A percentile compares a stretch with the other conserved stretches of the same genome.
These are phyloP conservation scores for Eriocheir sinensis DNA, from an alignment of 1,140 invertebrate species.

Conservation along the genomic window DNA sequence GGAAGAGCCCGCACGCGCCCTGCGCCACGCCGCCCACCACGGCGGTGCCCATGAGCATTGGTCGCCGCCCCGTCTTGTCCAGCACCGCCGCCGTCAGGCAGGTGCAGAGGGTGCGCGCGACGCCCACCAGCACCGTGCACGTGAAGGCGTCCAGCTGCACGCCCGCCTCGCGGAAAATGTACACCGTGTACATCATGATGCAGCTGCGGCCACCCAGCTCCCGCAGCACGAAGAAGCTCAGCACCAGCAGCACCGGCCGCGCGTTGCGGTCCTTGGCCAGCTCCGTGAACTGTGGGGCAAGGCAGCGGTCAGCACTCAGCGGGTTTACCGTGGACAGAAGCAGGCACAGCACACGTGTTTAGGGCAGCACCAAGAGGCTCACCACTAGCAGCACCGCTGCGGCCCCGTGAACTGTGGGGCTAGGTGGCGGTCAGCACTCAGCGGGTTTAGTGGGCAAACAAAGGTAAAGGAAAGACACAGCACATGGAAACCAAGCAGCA, in stretches of 20 bases:
- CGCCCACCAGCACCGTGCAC: conserved; percentile 32
- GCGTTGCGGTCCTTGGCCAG: background rate
- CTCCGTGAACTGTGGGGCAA: conserved; percentile 9
- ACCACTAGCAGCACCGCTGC: too few relatives aligned
- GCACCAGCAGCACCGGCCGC: background rate
- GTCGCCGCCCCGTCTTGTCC: conserved; percentile 33
- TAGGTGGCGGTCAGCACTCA: too few relatives aligned
- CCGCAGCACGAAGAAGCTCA: conserved; percentile 23
- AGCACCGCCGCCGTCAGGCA: background rate
- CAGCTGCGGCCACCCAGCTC: conserved; percentile 8
- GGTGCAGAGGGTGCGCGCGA: background rate
- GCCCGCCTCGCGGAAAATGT: background rate
- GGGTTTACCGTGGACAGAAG: too few relatives aligned
- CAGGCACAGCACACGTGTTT: too few relatives aligned
- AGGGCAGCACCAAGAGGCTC: too few relatives aligned
- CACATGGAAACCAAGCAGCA: too few relatives aligned
- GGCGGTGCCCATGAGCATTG: conserved; percentile 33
- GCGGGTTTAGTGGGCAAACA: too few relatives aligned
- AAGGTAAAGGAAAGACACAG: too few relatives aligned
- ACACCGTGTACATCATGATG: conserved; percentile 36
- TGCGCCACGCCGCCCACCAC: background rate
- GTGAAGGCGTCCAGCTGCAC: conserved; percentile 34
- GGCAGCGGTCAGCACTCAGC: background rate
- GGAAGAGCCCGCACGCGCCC: conserved; percentile 35
- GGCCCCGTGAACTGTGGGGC: too few relatives aligned